These are phyloP conservation scores for Tachuris rubrigastra DNA, from an alignment of 2,113 vertebrate species.

Conservation along the genomic window DNA sequence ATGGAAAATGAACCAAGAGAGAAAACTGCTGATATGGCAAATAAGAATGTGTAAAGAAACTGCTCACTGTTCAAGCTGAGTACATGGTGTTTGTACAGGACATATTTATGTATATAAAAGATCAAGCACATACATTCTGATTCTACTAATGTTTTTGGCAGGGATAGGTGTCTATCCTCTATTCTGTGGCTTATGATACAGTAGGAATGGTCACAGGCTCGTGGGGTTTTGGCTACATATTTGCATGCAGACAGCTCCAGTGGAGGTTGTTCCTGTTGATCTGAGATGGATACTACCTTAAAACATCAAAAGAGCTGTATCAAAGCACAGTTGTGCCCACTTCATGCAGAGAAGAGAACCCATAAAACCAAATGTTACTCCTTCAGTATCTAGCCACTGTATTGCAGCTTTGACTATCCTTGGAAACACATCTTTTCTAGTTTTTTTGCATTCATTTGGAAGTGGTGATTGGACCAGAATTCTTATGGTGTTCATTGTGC, in stretches of 20 bases:
- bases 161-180: background rate
- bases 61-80: background rate
- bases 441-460: background rate
- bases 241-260: background rate
- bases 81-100: background rate
- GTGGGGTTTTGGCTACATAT: background rate
- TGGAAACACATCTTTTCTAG: background rate
- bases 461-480: background rate
- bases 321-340: background rate
- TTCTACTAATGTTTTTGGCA: background rate
- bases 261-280: background rate
- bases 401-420: background rate
- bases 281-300: background rate
- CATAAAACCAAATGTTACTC: background rate
- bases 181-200: rapidly evolving
- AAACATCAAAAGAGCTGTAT: background rate
- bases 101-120: background rate
- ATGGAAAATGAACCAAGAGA: background rate
- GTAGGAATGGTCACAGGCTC: background rate
- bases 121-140: background rate
- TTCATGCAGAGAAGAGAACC: background rate
- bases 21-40: background rate
- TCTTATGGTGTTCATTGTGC: rapidly evolving
- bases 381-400: background rate
- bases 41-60: background rate